Percentiles rank a stretch among this genome's conserved stretches.
These are phyloP conservation scores for Enteromius mattozi DNA, from an alignment of 2,797 vertebrate species.

Conservation along the genomic window DNA sequence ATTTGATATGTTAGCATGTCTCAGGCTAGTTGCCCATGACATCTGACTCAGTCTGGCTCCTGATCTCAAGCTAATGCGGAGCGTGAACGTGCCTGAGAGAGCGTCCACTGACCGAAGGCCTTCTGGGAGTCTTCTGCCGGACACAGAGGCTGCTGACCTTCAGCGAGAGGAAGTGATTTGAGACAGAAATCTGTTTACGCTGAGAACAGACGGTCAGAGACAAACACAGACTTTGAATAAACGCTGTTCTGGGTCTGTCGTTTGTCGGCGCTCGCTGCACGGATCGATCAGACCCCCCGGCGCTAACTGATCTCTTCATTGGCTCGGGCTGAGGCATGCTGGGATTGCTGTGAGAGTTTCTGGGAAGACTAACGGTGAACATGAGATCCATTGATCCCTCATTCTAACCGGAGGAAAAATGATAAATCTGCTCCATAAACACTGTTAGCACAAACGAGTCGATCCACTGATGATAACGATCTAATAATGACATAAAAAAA, in stretches of 20 bases:
- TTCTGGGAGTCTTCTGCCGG: constrained; percentile 70
- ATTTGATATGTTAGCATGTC: neutral
- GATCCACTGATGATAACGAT: neutral
- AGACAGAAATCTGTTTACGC: constrained; percentile 60
- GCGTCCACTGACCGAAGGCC: constrained; percentile 61
- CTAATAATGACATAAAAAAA: no score
- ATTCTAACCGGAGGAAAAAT: neutral
- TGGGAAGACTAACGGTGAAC: neutral
- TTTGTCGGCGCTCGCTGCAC: neutral
- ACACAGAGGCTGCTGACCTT: constrained; percentile 67
- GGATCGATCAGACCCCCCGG: neutral
- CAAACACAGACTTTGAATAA: neutral
- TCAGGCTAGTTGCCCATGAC: neutral
- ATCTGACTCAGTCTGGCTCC: neutral
- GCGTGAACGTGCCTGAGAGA: constrained; percentile 63
- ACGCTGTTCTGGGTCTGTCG: neutral
- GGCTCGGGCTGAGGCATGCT: neutral
- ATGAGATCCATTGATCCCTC: neutral
- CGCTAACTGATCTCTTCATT: neutral
- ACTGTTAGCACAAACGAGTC: neutral
- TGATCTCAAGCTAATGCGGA: constrained; percentile 6
- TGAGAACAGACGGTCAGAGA: constrained; percentile 1
- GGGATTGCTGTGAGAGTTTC: constrained; percentile 1
- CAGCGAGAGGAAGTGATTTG: constrained; percentile 71
- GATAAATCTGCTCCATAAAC: neutral